phyloP scores from a whole-genome alignment of 2,113 vertebrate genomes.

The Thunnus thynnus region DNA sequence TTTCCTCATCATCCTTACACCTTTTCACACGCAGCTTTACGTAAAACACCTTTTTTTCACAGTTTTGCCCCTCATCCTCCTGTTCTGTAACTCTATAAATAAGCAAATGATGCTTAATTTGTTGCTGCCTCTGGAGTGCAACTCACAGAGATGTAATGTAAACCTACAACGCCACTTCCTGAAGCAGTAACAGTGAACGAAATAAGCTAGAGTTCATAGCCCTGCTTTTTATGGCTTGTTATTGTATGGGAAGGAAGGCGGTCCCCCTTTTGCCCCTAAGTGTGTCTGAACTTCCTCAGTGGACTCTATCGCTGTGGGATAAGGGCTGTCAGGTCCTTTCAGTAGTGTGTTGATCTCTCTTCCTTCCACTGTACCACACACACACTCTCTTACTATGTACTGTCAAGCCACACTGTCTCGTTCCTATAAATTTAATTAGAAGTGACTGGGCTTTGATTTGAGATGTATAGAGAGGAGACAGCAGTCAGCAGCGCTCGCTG shows the following conservation, averaged over 20 bases:
- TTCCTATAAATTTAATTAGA: conserved; percentile 66
- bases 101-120: conserved; percentile 13
- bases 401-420: conserved; percentile 39
- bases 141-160: conserved; percentile 4
- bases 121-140: conserved; percentile 3
- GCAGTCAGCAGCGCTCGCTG: conserved; percentile 54
- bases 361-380: conserved; percentile 22
- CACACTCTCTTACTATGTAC: conserved; percentile 21
- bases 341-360: conserved; percentile 45
- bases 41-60: background rate
- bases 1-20: background rate
- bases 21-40: background rate
- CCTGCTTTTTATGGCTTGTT: conserved; percentile 21
- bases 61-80: conserved; percentile 8
- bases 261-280: background rate
- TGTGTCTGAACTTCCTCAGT: conserved; percentile 48
- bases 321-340: conserved; percentile 59
- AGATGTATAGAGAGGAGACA: conserved; percentile 68
- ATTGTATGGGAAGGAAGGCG: conserved; percentile 34
- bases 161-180: background rate
- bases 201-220: conserved; percentile 4
- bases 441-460: conserved; percentile 65
- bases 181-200: background rate
- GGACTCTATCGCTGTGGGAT: conserved; percentile 48
- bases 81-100: background rate